Base-by-base conservation (phyloP, 2,113 vertebrate species). In the Geococcyx californianus region DNA sequence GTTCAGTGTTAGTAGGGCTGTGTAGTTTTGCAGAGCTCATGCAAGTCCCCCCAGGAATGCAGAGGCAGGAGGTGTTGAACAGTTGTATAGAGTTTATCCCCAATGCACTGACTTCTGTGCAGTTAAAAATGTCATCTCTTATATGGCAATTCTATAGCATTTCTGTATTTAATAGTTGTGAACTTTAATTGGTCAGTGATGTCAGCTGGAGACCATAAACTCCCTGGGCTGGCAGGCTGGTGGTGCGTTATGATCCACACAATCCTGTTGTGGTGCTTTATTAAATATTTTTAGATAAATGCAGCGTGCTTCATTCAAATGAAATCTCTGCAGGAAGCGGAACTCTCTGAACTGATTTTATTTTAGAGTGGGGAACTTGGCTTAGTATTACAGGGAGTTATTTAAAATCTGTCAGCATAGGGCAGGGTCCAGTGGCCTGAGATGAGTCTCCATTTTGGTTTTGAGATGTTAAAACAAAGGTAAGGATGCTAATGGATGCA, bases 241-340 rank as follows among this genome's bases (percentile, higher is more conserved):
- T 72, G 21, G 63, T 64, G 6, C 33, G 51, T 93, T 87, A 66
- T 59, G 82, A 92, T 72, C 78, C 93, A 42, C 42, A 52, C 91
- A 91, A 91, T 94, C 75, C 70, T 93, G 67, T 89, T 74, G 88
- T 73, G 84, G 59, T 73, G 84, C 75, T 93, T 93, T 94, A 85
- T 90, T 79, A 76, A 93, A 87, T 88, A 82, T 66, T 87, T 87
- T 63, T 64, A 55, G 91, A 33, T 73, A 83, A 86, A 79, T 63
- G 79, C 82, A 74, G 81, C 29, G 4, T 19, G 75, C 84, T 95
- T 79, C 91, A 85, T 93, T 93, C 62, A 74, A 79, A 58, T 1
- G 13, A 87, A 96, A 80, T 91, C 87, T 90, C 87, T 83, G 60
- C 88, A 90, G 92, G 92, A 94, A 93, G 92, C 92, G 49, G 62